Evolutionary conservation across 2,888 invertebrate genomes (phyloP).

Genomic region (Tenthredo scrophulariae): DNA sequence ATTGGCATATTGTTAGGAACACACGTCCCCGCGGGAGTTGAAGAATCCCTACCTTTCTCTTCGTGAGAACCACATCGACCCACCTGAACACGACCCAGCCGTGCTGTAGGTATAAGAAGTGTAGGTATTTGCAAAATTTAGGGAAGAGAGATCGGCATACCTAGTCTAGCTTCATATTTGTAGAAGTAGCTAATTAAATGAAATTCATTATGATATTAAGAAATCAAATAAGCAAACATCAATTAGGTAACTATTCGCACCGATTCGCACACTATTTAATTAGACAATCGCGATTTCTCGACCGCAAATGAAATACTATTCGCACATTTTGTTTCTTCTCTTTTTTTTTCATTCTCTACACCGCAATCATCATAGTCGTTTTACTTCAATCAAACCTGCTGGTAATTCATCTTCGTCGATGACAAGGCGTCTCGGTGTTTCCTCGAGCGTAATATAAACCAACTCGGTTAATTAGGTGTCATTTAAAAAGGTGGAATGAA

Average conservation of each 20-base stretch:
- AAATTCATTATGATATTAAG: neutral
- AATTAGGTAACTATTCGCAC: neutral
- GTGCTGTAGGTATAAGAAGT: neutral
- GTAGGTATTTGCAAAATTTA: neutral
- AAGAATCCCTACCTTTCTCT: slow-evolving; percentile 50
- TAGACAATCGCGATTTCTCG: slow-evolving; percentile 4
- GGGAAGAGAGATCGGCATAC: neutral
- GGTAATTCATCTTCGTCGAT: neutral
- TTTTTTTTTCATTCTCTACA: neutral
- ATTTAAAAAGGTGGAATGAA: neutral
- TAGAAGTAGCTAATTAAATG: neutral
- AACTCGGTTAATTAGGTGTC: neutral
- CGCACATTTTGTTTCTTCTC: neutral
- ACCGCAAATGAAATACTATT: neutral
- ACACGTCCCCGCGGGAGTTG: slow-evolving; percentile 18
- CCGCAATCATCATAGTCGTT: neutral
- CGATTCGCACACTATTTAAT: neutral
- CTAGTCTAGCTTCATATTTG: neutral
- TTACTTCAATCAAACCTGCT: neutral
- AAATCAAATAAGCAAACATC: neutral
- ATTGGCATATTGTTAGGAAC: slow-evolving; percentile 39
- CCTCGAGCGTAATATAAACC: neutral
- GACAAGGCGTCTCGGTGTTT: neutral
- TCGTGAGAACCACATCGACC: slow-evolving; percentile 28
- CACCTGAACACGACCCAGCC: neutral